Evolutionary conservation across 1,140 invertebrate genomes (phyloP).

Genomic region (Bicyclus anynana): DNA sequence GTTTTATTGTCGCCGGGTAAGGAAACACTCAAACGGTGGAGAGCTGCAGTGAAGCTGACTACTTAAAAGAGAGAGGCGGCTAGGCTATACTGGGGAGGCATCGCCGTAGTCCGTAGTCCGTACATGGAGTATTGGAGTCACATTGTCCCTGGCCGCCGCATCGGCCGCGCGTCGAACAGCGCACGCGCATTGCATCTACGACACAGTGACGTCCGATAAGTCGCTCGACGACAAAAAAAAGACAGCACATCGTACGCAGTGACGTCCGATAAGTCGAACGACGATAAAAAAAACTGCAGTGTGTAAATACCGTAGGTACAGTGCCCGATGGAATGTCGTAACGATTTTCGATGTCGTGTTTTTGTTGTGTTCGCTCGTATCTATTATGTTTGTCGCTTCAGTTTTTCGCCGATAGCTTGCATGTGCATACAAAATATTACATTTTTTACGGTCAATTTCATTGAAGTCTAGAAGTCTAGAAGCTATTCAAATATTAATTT

Average conservation of each 20-base stretch:
- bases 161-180: conserved; percentile 51
- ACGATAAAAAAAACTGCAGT: conserved; percentile 32
- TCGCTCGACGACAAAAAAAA: no score
- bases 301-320: conserved; percentile 38
- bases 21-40: conserved; percentile 16
- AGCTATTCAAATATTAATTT: no score
- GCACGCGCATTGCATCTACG: conserved; percentile 33
- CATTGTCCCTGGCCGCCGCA: conserved; percentile 66
- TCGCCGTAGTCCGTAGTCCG: no score
- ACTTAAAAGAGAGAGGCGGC: conserved; percentile 71
- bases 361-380: conserved; percentile 28
- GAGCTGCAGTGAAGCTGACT: conserved; percentile 31
- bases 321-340: conserved; percentile 41
- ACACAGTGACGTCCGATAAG: conserved; percentile 37
- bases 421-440: conserved; percentile 7
- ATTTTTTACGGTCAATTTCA: conserved; percentile 4
- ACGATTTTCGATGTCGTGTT: conserved; percentile 38
- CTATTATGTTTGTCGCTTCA: conserved; percentile 7
- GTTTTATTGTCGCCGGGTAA: not conserved
- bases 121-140: no score
- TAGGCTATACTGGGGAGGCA: conserved; percentile 58
- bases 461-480: no score
- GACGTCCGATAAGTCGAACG: conserved; percentile 40
- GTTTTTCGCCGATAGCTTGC: conserved; percentile 14
- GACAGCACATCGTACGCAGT: conserved; percentile 25